phyloP scores from a whole-genome alignment of 2,113 vertebrate genomes.

The Prinia subflava region DNA sequence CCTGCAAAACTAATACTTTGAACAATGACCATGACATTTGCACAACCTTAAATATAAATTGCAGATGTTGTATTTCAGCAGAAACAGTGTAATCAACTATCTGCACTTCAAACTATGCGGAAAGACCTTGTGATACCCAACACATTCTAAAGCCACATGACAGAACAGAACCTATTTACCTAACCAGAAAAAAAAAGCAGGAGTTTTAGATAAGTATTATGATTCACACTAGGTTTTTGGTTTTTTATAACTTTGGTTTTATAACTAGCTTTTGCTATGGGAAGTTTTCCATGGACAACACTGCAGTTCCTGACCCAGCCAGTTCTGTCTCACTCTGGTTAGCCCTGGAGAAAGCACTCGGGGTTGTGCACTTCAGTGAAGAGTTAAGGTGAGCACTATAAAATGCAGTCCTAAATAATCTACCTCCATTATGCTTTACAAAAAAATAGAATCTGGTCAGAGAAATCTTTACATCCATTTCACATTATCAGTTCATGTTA shows the following conservation, averaged over 20 bases:
- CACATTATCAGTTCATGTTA: neutral
- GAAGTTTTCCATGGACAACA: neutral
- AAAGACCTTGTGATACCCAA: neutral
- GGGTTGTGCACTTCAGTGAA: neutral
- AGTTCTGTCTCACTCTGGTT: neutral
- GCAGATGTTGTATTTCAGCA: neutral
- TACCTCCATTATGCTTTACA: neutral
- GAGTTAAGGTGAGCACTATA: neutral
- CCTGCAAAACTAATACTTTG: neutral
- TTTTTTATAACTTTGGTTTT: neutral
- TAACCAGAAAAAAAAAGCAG: neutral
- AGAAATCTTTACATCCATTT: neutral
- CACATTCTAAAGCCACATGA: neutral
- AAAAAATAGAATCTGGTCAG: neutral
- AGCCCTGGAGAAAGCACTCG: neutral
- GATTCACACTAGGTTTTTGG: neutral
- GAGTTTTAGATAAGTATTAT: neutral
- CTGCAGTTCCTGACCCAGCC: neutral
- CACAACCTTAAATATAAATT: neutral
- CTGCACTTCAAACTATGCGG: neutral
- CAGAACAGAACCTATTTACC: neutral
- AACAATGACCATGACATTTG: neutral
- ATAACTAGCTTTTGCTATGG: neutral
- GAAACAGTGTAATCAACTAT: neutral
- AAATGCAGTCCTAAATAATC: neutral